Evolutionary conservation across 2,113 vertebrate genomes (phyloP), one percentile per base, ranked within the genome.

Genomic region (Chamaea fasciata): DNA sequence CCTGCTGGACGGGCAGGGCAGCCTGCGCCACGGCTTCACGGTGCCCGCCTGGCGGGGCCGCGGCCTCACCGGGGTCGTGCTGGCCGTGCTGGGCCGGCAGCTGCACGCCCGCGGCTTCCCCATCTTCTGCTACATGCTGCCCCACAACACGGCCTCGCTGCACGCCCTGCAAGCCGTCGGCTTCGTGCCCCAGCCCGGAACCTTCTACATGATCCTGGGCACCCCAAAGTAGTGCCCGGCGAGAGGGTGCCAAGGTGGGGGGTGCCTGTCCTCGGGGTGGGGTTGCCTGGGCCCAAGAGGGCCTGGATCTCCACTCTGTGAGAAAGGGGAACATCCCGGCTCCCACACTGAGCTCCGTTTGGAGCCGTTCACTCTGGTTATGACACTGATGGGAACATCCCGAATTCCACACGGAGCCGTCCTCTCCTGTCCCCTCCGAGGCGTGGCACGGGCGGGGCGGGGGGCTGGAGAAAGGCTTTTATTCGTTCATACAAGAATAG

Each of bases 401-500:
- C 9, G 0, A 47, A 17, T 69, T 13, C 41, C 26, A 2, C 59
- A 2, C 10, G 6, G 39, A n/a, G 24, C 41, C 12, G 3, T 65
- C 30, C 27, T 21, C 57, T 11, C 33, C 13, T 2, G 20, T 18
- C 53, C 73, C 68, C 46, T 9, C 9, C 8, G 17, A 26, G 11
- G 15, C 3, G 68, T 14, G n/a, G 27, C 31, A 7, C 4, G 2
- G n/a, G 73, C 1, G 0, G 20, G 31, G 59, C 21, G 0, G 52
- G 26, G 20, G 5, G 59, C 80, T 95, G 95, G 96, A 97, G 97
- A 94, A 98, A 98, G 97, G 98, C 87, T 98, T 98, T 98, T 98
- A 98, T 98, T 98, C 67, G 95, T 98, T 97, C 97, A 96, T 98
- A 98, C 97, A 98, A 98, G 98, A 98, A 98, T 98, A 98, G 97